Evolutionary conservation across 2,888 invertebrate species (phyloP).

Genomic region (Hydrotaea diabolus): DNA sequence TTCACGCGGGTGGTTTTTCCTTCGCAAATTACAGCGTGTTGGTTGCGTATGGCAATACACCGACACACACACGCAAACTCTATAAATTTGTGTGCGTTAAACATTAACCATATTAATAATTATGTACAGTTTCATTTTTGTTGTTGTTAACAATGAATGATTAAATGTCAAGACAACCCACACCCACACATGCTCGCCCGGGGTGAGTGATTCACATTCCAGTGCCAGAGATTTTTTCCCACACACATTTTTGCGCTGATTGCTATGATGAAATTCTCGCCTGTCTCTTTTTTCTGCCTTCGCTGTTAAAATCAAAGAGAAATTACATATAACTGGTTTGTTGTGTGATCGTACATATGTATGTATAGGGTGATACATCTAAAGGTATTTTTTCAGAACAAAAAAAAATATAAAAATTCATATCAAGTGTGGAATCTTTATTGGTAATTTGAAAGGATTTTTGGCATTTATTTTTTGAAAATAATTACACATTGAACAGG

Average conservation of each 20-base stretch:
- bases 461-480: too few relatives aligned
- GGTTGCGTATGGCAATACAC: neutral
- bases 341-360: neutral
- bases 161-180: conserved; percentile 10
- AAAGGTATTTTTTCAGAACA: too few relatives aligned
- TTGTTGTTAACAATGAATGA: neutral
- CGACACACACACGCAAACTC: neutral
- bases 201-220: neutral
- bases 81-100: neutral
- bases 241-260: neutral
- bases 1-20: conserved; percentile 27
- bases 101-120: conserved; percentile 18
- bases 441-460: too few relatives aligned
- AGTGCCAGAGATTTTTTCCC: neutral
- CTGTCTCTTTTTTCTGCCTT: neutral
- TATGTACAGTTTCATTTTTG: neutral
- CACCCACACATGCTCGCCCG: neutral
- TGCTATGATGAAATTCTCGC: neutral
- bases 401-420: too few relatives aligned
- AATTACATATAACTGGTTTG: conserved; percentile 5
- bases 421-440: too few relatives aligned
- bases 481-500: too few relatives aligned
- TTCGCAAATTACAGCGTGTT: neutral
- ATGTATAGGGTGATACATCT: too few relatives aligned
- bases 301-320: neutral